Conservation (phyloP, 2,797 vertebrate species). For the Tokudaia muenninki region DNA sequence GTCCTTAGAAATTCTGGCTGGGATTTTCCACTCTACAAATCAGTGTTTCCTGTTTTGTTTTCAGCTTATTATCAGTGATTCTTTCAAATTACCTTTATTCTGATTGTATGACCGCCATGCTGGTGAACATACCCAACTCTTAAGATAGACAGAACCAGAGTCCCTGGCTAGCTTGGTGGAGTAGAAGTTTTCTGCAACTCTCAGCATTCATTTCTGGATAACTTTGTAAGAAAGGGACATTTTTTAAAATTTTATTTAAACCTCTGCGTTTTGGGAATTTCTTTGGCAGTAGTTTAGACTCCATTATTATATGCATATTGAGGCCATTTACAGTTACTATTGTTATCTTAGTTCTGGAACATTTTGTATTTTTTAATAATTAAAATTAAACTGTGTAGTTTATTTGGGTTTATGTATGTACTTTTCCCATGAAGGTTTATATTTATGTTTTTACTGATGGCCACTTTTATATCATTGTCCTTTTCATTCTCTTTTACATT, state of each 20-base stretch:
- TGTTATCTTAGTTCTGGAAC: neutral
- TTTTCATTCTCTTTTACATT: neutral
- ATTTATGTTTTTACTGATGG: neutral
- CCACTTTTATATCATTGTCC: neutral
- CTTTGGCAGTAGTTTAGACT: neutral
- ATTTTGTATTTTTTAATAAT: slow-evolving; percentile 14
- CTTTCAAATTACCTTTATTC: slow-evolving; percentile 18
- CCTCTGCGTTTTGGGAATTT: neutral
- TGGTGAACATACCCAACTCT: neutral
- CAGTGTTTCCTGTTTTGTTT: neutral
- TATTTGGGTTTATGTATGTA: neutral
- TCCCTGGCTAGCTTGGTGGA: neutral
- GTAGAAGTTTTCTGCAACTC: neutral
- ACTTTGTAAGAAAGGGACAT: neutral
- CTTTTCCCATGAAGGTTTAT: slow-evolving; percentile 1
- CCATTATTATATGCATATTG: neutral
- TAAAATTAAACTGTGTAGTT: neutral
- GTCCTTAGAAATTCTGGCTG: neutral
- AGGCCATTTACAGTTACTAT: neutral
- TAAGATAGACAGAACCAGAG: neutral
- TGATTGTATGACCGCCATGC: neutral
- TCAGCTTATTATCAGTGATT: slow-evolving; percentile 8
- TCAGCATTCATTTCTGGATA: slow-evolving; percentile 16
- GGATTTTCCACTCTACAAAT: neutral
- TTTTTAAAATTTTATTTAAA: neutral